Evolutionary conservation across 2,113 vertebrate genomes (phyloP), one percentile per base, ranked within the genome.

Genomic region (Neolamprologus falcicula): DNA sequence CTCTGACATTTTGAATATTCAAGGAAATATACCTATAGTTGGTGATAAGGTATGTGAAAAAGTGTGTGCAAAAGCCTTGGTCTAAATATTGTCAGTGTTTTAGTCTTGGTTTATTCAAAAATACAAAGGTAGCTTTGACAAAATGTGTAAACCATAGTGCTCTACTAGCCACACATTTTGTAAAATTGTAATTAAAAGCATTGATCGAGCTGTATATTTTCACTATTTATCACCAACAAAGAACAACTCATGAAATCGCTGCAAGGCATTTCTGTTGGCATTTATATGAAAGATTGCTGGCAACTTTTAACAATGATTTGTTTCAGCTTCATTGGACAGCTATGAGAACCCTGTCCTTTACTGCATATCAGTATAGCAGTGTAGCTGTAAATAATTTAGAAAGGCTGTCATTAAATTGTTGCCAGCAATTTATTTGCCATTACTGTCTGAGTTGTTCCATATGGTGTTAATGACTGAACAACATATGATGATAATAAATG

Each of bases 391-490:
- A 91, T 90, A 79, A 86, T 88, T 57, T 83, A 50, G 79, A 85
- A 82, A 87, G 84, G 2, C 68, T 92, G 83, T 89, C 80, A 93
- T 86, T 81, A 86, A 89, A 85, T 82, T 78, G 24, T 78, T 88
- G 83, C 31, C 80, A 82, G 82, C 40, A 47, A 86, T 93, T 73
- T 87, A 92, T 91, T 84, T 89, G 79, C 57, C 83, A 83, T 90
- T 87, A 83, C 47, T 80, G 86, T 86, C 89, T 89, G 55, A 92
- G 83, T 90, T 71, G 79, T 89, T 89, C 85, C 91, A 94, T 85
- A 57, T 92, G 92, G 86, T 35, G 50, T 68, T 79, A 84, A 91
- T 55, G 59, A 91, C 80, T 78, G 73, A 92, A 66, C 86, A 92
- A 94, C 89, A 92, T 66, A 59, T 84, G 84, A 85, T 76, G 73